Conservation (phyloP, 64 coral and sea anemone species). For the Catalaphyllia jardinei region DNA sequence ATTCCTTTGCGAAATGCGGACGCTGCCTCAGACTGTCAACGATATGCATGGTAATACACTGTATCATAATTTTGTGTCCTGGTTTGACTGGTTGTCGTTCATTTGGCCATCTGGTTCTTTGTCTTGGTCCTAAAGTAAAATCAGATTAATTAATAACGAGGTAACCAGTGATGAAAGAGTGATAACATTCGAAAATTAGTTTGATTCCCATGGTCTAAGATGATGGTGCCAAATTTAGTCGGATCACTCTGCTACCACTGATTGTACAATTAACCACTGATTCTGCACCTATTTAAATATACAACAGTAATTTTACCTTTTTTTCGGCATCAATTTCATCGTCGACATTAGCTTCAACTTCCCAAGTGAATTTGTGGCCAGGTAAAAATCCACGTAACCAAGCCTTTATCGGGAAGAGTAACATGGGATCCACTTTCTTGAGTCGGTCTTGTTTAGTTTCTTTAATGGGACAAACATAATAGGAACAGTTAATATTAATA, state of each 20-base stretch:
- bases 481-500: neutral
- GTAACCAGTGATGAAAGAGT: too few relatives aligned
- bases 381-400: slow-evolving; percentile 44
- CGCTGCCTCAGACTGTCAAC: too few relatives aligned
- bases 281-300: neutral
- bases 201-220: too few relatives aligned
- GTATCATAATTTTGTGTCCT: too few relatives aligned
- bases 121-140: too few relatives aligned
- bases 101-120: too few relatives aligned
- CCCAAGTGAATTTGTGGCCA: slow-evolving; percentile 39
- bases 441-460: slow-evolving; percentile 36
- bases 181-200: too few relatives aligned
- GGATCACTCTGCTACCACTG: neutral
- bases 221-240: too few relatives aligned
- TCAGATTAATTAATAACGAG: too few relatives aligned
- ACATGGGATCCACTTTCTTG: slow-evolving; percentile 7
- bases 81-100: too few relatives aligned
- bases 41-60: too few relatives aligned
- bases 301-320: slow-evolving; percentile 2
- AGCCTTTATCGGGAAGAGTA: slow-evolving; percentile 39
- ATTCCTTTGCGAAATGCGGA: too few relatives aligned
- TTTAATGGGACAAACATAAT: neutral
- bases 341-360: neutral
- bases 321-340: neutral
- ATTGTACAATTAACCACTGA: neutral